Evolutionary conservation across 2,113 vertebrate genomes (phyloP).

Genomic region (Ahaetulla prasina): DNA sequence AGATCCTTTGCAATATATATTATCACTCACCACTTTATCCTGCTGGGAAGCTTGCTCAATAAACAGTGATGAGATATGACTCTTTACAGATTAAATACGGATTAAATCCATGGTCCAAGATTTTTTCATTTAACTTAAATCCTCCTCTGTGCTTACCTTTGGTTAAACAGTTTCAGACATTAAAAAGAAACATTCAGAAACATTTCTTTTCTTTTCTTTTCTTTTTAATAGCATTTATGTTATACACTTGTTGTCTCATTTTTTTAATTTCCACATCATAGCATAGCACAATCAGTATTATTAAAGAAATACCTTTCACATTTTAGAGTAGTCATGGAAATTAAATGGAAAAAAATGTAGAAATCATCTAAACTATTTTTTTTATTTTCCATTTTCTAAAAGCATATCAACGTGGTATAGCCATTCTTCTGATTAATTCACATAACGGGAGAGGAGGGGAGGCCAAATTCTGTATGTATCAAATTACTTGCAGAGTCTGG

Average conservation of each 20-base stretch:
- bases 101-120: background rate
- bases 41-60: background rate
- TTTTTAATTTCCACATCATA: background rate
- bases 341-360: background rate
- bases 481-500: background rate
- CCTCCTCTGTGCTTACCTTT: slow-evolving; percentile 29
- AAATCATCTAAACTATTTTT: background rate
- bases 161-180: slow-evolving; percentile 3
- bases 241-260: background rate
- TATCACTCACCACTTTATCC: background rate
- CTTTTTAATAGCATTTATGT: background rate
- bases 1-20: background rate
- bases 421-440: background rate
- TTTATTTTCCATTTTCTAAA: background rate
- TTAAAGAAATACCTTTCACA: background rate
- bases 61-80: background rate
- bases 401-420: background rate
- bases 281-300: background rate
- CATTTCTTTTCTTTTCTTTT: background rate
- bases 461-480: background rate
- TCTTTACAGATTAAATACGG: slow-evolving; percentile 24
- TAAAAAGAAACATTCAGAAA: slow-evolving; percentile 6
- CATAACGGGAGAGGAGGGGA: background rate
- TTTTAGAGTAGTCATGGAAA: background rate
- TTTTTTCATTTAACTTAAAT: slow-evolving; percentile 29